Conservation (phyloP, 2,797 vertebrate genomes). For the Etheostoma perlongum region DNA sequence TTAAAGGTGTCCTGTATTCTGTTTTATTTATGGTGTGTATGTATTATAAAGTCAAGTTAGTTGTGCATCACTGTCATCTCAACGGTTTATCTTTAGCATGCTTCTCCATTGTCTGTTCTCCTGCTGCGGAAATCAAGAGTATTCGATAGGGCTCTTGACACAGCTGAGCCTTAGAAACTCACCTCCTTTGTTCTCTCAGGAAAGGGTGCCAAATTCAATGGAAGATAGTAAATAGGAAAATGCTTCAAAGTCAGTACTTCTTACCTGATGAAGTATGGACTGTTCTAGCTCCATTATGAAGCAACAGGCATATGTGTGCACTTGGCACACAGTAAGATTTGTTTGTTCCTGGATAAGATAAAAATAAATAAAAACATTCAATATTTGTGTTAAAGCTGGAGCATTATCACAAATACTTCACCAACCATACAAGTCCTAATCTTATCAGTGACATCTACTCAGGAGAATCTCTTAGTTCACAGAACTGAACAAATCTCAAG, state of each 20-base stretch:
- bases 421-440: conserved; percentile 56
- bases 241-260: conserved; percentile 72
- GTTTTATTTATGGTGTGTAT: conserved; percentile 74
- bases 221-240: conserved; percentile 76
- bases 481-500: conserved; percentile 66
- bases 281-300: conserved; percentile 2
- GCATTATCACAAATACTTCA: conserved; percentile 57
- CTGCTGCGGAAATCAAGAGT: conserved; percentile 73
- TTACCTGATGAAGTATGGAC: conserved; percentile 42
- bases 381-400: conserved; percentile 52
- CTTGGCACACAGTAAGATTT: conserved; percentile 59
- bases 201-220: conserved; percentile 78
- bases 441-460: conserved; percentile 70
- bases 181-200: conserved; percentile 78
- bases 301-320: conserved; percentile 60
- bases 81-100: conserved; percentile 73
- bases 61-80: conserved; percentile 72
- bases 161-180: conserved; percentile 71
- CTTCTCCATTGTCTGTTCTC: conserved; percentile 70
- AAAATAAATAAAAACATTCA: conserved; percentile 56
- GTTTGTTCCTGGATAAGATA: conserved; percentile 50
- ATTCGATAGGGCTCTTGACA: conserved; percentile 81
- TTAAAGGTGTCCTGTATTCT: conserved; percentile 62
- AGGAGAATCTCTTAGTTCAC: conserved; percentile 59
- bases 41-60: conserved; percentile 73